These are phyloP conservation scores for Holacanthus passer DNA, from an alignment of 2,113 vertebrate species.

Conservation along the genomic window DNA sequence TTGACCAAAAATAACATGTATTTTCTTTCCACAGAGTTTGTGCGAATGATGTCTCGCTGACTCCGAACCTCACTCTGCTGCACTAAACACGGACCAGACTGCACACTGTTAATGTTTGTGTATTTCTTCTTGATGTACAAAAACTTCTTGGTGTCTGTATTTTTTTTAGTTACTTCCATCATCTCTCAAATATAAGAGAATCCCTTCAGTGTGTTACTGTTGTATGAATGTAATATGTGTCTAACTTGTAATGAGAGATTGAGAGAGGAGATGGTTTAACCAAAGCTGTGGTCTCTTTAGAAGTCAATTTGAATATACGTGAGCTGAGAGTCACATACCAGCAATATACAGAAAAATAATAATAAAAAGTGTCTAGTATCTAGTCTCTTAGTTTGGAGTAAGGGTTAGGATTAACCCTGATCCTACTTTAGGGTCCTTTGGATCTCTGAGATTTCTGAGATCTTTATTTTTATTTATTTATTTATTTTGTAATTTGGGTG, in stretches of 20 bases:
- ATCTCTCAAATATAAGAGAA: constrained; percentile 31
- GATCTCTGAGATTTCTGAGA: background rate
- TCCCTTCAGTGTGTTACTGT: constrained; percentile 52
- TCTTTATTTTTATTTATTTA: background rate
- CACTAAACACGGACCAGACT: constrained; percentile 44
- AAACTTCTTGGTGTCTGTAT: constrained; percentile 47
- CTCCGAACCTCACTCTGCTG: constrained; percentile 23
- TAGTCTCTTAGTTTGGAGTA: background rate
- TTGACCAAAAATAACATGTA: background rate
- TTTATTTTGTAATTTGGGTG: background rate
- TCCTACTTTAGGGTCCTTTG: background rate
- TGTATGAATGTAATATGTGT: constrained; percentile 46
- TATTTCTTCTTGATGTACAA: constrained; percentile 49
- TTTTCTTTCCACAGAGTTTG: constrained; percentile 74
- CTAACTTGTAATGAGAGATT: constrained; percentile 16
- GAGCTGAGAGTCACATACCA: background rate
- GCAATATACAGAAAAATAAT: background rate
- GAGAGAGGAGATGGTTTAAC: background rate
- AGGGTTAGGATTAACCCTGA: background rate
- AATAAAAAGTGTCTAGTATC: too few species aligned
- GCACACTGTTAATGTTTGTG: constrained; percentile 37
- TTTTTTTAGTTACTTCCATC: constrained; percentile 45
- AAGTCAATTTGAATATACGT: background rate
- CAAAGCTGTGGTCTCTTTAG: constrained; percentile 17
- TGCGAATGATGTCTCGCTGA: constrained; percentile 84